These are phyloP conservation scores for Mycalesis mineus DNA, from an alignment of 2,888 invertebrate genomes.

Conservation along the genomic window DNA sequence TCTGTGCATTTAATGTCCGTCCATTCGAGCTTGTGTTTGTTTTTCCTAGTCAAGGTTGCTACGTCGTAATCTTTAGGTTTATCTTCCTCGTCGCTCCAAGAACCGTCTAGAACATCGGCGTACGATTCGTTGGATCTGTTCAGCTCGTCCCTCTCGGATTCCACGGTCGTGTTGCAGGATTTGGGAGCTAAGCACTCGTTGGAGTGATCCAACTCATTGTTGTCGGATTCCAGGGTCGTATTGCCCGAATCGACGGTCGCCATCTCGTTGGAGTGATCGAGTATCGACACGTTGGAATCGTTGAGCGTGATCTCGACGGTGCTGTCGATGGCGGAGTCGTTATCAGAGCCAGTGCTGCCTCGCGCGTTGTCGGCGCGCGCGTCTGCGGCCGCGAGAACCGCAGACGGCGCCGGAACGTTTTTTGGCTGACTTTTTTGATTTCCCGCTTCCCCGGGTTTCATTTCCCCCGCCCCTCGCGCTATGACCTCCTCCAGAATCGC, in stretches of 20 bases:
- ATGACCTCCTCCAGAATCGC: conserved; percentile 82
- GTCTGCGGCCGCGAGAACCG: conserved; percentile 77
- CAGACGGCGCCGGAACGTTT: conserved; percentile 88
- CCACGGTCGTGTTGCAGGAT: conserved; percentile 55
- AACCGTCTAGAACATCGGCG: conserved; percentile 62
- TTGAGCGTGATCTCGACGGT: conserved; percentile 20
- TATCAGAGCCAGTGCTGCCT: conserved; percentile 63
- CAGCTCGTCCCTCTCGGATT: conserved; percentile 59
- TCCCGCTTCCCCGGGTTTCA: conserved; percentile 23
- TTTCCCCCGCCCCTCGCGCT: conserved; percentile 70
- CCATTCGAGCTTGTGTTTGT: conserved; percentile 48
- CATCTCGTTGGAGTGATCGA: conserved; percentile 37
- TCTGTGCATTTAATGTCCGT: conserved; percentile 48
- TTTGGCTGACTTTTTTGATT: conserved; percentile 69
- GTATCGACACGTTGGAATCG: conserved; percentile 17
- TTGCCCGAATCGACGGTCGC: conserved; percentile 39
- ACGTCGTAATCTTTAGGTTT: conserved; percentile 28
- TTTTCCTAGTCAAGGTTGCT: conserved; percentile 42
- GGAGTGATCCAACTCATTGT: conserved; percentile 48
- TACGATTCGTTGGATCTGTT: conserved; percentile 73
- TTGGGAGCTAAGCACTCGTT: conserved; percentile 69
- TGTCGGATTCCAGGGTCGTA: conserved; percentile 40
- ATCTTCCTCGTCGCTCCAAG: conserved; percentile 51
- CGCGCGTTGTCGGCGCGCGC: conserved; percentile 59
- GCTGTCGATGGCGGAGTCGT: conserved; percentile 21